Conservation (phyloP, 2,113 vertebrate species). For the Antigone vipio region DNA sequence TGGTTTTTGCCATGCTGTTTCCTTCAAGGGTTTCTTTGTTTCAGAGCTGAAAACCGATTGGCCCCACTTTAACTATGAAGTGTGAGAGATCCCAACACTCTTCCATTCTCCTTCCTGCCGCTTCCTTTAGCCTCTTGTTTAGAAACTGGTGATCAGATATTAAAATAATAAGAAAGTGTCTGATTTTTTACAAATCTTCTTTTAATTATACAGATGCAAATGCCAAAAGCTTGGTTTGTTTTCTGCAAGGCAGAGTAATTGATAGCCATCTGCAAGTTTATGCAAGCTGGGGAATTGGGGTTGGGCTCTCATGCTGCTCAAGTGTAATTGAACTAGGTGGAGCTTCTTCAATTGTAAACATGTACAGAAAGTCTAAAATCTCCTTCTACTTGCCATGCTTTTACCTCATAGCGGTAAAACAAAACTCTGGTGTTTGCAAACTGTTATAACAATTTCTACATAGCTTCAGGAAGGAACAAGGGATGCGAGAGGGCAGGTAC, state of each 20-base stretch:
- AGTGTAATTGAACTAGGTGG: background rate
- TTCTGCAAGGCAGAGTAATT: background rate
- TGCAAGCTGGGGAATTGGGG: background rate
- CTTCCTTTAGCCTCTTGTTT: background rate
- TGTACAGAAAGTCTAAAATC: background rate
- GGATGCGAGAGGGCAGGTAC: background rate
- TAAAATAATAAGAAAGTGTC: background rate
- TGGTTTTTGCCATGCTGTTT: background rate
- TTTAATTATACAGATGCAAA: background rate
- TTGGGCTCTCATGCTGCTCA: background rate
- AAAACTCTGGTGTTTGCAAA: background rate
- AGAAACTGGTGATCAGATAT: background rate
- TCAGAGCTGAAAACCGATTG: background rate
- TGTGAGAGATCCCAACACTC: background rate
- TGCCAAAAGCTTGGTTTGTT: background rate
- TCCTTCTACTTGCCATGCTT: background rate
- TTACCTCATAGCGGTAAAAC: background rate
- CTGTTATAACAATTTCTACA: background rate
- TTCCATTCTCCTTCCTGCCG: background rate
- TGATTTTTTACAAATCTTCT: background rate
- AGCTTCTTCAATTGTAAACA: background rate
- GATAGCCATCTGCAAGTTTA: background rate
- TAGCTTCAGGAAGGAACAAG: background rate
- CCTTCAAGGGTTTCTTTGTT: background rate
- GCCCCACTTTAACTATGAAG: background rate